phyloP scores from a whole-genome alignment of 2,888 invertebrate genomes.

The Phyto melanocephala region DNA sequence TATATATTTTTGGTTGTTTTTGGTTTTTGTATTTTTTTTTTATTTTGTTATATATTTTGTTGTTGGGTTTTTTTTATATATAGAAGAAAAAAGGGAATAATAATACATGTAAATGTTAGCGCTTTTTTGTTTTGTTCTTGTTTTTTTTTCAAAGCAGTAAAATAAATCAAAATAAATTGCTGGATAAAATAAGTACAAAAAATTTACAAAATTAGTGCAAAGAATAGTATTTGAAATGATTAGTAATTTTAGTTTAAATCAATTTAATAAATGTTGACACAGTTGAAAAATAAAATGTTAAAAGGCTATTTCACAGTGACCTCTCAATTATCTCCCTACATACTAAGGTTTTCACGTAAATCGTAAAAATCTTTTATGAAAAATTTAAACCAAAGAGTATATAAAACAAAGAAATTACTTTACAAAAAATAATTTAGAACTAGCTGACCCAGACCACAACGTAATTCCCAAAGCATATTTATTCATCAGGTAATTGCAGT shows the following conservation, averaged over 20 bases:
- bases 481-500: too few species aligned
- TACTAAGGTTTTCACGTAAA: too few species aligned
- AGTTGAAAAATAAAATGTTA: neutral
- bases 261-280: neutral
- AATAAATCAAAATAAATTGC: neutral
- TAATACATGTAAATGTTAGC: constrained; percentile 51
- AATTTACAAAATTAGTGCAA: constrained; percentile 7
- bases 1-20: constrained; percentile 47
- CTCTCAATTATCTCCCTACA: too few species aligned
- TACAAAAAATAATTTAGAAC: too few species aligned
- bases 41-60: constrained; percentile 31
- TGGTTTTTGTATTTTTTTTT: constrained; percentile 18
- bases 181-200: neutral
- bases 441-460: too few species aligned
- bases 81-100: constrained; percentile 59
- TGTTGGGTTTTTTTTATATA: constrained; percentile 18
- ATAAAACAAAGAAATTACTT: too few species aligned
- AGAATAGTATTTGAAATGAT: neutral
- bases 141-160: constrained; percentile 15
- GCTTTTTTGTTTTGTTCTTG: constrained; percentile 28
- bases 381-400: too few species aligned
- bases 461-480: too few species aligned
- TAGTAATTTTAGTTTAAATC: neutral
- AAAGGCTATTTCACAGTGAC: too few species aligned
- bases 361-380: too few species aligned